These are phyloP conservation scores for Chauna torquata DNA, from an alignment of 2,113 vertebrate genomes.

Conservation along the genomic window DNA sequence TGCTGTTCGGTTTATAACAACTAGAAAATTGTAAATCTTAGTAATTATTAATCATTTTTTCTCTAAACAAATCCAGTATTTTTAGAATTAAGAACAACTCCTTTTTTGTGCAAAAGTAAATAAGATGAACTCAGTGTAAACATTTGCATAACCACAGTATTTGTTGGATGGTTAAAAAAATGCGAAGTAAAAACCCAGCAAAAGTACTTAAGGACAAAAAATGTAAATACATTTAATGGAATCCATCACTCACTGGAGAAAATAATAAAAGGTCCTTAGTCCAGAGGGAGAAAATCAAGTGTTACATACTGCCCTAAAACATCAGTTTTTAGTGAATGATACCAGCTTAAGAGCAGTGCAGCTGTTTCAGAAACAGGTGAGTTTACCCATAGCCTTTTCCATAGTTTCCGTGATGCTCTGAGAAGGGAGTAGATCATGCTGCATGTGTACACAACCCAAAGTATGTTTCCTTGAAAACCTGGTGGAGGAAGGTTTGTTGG, in stretches of 20 bases:
- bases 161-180: conserved; percentile 34
- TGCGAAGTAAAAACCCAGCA: conserved; percentile 20
- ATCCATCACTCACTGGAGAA: conserved; percentile 17
- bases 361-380: not conserved
- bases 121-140: conserved; percentile 47
- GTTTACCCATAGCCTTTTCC: not conserved
- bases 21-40: not conserved
- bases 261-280: not conserved
- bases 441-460: not conserved
- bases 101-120: conserved; percentile 30
- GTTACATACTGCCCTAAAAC: not conserved
- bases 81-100: conserved; percentile 15
- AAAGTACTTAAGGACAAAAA: conserved; percentile 56
- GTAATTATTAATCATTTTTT: conserved; percentile 33
- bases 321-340: not conserved
- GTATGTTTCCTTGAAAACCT: not conserved
- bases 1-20: not conserved
- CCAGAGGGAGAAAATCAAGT: not conserved
- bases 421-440: not conserved
- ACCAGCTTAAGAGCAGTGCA: not conserved
- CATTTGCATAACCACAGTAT: conserved; percentile 37
- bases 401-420: not conserved
- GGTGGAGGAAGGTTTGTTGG: not conserved
- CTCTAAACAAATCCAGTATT: conserved; percentile 11
- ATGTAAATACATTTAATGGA: conserved; percentile 65